These are phyloP conservation scores for Sebastes minor DNA, from an alignment of 2,797 vertebrate genomes.

Conservation along the genomic window DNA sequence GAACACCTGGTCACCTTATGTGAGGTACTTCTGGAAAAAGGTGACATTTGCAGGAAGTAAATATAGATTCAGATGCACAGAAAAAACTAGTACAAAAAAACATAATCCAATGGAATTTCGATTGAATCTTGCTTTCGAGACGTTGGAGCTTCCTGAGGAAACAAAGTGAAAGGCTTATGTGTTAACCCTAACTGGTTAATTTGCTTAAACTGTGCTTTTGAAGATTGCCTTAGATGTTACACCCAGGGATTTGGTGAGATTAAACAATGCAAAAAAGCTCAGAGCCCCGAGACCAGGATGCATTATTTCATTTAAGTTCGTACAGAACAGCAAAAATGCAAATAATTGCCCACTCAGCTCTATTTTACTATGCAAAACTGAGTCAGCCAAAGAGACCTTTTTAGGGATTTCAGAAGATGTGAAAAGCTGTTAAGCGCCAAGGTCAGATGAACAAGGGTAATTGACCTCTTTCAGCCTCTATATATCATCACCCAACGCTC, in stretches of 20 bases:
- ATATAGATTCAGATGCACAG: not conserved
- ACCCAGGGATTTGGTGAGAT: constrained; percentile 16
- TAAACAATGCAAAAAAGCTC: constrained; percentile 13
- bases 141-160: not conserved
- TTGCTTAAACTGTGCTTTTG: constrained; percentile 14
- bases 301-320: not conserved
- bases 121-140: not conserved
- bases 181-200: not conserved
- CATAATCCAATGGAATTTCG: not conserved
- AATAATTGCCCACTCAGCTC: constrained; percentile 19
- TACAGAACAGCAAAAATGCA: constrained; percentile 17
- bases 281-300: not conserved
- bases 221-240: not conserved
- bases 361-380: not conserved
- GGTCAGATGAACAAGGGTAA: not conserved
- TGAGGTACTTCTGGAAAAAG: not conserved
- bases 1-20: too few species aligned
- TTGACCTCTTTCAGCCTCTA: constrained; percentile 3
- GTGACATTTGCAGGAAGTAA: not conserved
- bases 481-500: not conserved
- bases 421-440: not conserved
- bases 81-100: too few species aligned
- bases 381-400: not conserved
- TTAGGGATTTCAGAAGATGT: constrained; percentile 1
- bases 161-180: not conserved